Conservation (phyloP, 2,797 vertebrate genomes). For the Schizothorax lantsangensis region DNA sequence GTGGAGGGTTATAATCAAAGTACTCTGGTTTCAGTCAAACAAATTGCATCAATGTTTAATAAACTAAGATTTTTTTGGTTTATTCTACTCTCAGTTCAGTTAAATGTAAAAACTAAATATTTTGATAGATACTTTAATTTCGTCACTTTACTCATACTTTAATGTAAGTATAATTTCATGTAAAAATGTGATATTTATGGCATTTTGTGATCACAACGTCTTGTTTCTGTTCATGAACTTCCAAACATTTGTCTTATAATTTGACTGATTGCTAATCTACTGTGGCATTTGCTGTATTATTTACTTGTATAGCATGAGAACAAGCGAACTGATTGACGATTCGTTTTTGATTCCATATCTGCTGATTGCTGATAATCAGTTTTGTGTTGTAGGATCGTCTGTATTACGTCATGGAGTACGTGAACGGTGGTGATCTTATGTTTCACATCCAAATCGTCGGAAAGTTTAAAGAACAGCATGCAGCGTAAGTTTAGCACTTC, state of each 20-base stretch:
- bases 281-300: neutral
- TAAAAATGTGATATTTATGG: neutral
- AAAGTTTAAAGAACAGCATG: conserved; percentile 94
- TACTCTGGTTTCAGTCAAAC: neutral
- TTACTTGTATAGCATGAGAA: neutral
- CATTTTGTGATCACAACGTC: neutral
- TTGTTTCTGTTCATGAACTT: neutral
- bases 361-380: neutral
- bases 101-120: neutral
- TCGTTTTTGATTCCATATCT: neutral
- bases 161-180: neutral
- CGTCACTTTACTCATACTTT: neutral
- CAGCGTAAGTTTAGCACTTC: conserved; percentile 81
- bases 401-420: conserved; percentile 93
- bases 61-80: neutral
- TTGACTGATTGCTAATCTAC: conserved; percentile 13
- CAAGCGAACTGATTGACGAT: conserved; percentile 1
- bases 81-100: neutral
- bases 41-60: neutral
- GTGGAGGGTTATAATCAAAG: neutral
- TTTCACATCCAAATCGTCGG: conserved; percentile 94
- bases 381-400: conserved; percentile 75
- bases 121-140: neutral
- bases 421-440: conserved; percentile 93
- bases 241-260: neutral